Percentiles rank a stretch among this genome's conserved stretches.
These are phyloP conservation scores for Epinephelus coioides DNA, from an alignment of 2,797 vertebrate species.

Conservation along the genomic window DNA sequence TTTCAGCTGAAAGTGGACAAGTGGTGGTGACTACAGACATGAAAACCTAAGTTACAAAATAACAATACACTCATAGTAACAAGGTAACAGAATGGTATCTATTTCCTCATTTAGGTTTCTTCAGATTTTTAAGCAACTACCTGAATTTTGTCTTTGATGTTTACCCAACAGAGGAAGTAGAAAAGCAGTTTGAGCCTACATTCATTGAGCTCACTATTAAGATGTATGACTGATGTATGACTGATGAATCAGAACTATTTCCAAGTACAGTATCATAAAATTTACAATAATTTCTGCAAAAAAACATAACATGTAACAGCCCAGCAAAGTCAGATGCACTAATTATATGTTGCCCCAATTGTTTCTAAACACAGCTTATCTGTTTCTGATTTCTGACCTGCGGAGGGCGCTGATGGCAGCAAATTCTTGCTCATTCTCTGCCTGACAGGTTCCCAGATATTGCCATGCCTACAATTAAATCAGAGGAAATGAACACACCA, in stretches of 20 bases:
- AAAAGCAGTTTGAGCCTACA: not conserved
- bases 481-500: not conserved
- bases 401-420: conserved; percentile 97
- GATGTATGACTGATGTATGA: no score
- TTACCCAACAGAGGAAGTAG: not conserved
- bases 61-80: not conserved
- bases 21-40: no score
- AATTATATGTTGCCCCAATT: no score
- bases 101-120: not conserved
- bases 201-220: not conserved
- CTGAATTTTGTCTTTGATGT: not conserved
- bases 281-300: not conserved
- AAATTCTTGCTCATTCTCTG: conserved; percentile 98
- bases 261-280: not conserved
- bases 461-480: conserved; percentile 93
- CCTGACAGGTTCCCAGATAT: conserved; percentile 97
- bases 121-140: not conserved
- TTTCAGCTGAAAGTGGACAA: not conserved
- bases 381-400: conserved; percentile 84
- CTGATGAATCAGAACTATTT: not conserved
- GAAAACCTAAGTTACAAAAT: no score
- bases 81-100: not conserved
- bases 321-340: not conserved
- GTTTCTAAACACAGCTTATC: not conserved
- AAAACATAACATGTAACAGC: not conserved